Base-by-base conservation (phyloP, 2,797 vertebrate genomes). In the Phalloptychus januarius region DNA sequence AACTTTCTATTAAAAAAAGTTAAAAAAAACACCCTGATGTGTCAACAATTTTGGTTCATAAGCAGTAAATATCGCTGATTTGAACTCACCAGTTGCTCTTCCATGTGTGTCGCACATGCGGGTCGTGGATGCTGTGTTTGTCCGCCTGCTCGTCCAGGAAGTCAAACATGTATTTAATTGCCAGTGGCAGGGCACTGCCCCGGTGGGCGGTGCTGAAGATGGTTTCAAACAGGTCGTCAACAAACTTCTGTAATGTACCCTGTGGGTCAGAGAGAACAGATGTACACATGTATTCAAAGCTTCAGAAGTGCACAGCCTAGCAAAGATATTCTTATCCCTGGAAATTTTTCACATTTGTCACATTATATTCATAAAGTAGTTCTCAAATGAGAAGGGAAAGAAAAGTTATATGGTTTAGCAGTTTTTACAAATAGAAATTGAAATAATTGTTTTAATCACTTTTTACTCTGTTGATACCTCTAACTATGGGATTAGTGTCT, bases 101-200 rank as follows among this genome's bases (percentile, higher is more conserved):
- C 98, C 98, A 99, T 86, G 98, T 99, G 94, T 99, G 98, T 78
- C 98, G 94, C 76, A 99, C 98, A 0, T 99, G 97, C 0, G 98
- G 98, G 90, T 99, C 98, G 0, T 98, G 97, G 88, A 99, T 99
- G 95, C 94, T 96, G 83, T 99, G 98, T 88, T 98, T 99, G 91
- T 99, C 98, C 0, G 98, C 98, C 92, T 99, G 98, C 91, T 99
- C 98, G 0, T 99, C 98, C 92, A 99, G 94, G 92, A 99, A 99
- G 90, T 99, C 98, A 5, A 99, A 99, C 98, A 99, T 99, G 94
- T 99, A 99, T 83, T 99, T 99, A 94, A 99, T 99, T 87, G 98
- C 98, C 88, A 99, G 95, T 1, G 98, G 98, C 70, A 99, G 96
- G 0, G 98, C 98, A 0, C 97, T 98, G 87, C 98, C 98, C 20